Evolutionary conservation across 2,888 invertebrate species (phyloP).

Genomic region (Ophion ellenae): DNA sequence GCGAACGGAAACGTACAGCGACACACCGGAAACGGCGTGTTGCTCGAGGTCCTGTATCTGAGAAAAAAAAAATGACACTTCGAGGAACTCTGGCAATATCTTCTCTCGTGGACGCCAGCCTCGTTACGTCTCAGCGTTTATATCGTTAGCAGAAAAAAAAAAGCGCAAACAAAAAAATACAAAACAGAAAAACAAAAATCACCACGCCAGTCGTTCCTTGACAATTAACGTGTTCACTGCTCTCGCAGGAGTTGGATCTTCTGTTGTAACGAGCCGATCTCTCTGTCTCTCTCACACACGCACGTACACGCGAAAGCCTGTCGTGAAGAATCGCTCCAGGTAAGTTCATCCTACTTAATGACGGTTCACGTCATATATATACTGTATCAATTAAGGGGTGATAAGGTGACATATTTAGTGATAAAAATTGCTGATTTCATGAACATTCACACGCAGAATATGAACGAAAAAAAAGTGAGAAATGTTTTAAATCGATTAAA

Average conservation of each 20-base stretch:
- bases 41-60: conserved; percentile 30
- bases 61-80: conserved; percentile 51
- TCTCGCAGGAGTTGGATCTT: conserved; percentile 80
- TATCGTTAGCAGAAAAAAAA: conserved; percentile 63
- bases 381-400: no score
- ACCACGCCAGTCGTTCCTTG: conserved; percentile 71
- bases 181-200: conserved; percentile 39
- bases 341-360: conserved; percentile 42
- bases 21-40: conserved; percentile 30
- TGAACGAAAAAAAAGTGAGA: no score
- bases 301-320: conserved; percentile 46
- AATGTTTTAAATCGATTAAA: no score
- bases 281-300: conserved; percentile 58
- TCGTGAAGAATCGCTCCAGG: conserved; percentile 56
- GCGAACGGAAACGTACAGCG: conserved; percentile 27
- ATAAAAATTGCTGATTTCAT: no score
- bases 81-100: conserved; percentile 65
- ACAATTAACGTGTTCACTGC: conserved; percentile 81
- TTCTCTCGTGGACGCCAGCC: conserved; percentile 53
- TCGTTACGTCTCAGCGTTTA: conserved; percentile 28
- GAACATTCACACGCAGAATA: no score
- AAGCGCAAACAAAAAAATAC: conserved; percentile 19
- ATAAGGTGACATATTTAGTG: no score
- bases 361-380: background rate
- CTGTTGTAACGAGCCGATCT: conserved; percentile 64